Evolutionary conservation across 2,888 invertebrate genomes (phyloP).

Genomic region (Eulithis prunata): DNA sequence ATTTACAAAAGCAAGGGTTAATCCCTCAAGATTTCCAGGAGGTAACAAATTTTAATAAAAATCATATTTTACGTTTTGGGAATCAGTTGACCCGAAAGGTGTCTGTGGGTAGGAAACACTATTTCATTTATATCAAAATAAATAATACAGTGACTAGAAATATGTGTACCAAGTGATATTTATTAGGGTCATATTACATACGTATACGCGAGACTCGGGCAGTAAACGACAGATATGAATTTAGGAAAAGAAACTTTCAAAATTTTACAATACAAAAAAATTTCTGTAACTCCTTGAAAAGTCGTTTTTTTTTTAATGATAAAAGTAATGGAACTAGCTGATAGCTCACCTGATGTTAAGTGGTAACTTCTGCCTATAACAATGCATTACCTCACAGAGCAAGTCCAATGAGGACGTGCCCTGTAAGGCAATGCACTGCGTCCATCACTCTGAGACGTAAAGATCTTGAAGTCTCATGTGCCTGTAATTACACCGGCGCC

Average conservation of each 20-base stretch:
- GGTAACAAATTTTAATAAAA: conserved; percentile 31
- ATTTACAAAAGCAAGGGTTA: conserved; percentile 9
- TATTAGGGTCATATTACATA: conserved; percentile 72
- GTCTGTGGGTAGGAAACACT: conserved; percentile 38
- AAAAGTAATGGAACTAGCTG: too few relatives aligned
- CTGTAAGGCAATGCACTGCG: too few relatives aligned
- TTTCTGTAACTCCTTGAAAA: too few relatives aligned
- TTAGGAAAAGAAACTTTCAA: conserved; percentile 9
- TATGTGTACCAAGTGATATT: conserved; percentile 70
- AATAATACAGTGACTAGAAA: conserved; percentile 56
- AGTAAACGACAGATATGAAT: conserved; percentile 44
- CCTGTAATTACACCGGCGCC: too few relatives aligned
- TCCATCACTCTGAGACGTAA: too few relatives aligned
- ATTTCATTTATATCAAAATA: conserved; percentile 44
- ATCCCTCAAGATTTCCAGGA: conserved; percentile 9
- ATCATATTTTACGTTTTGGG: conserved; percentile 32
- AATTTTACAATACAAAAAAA: too few relatives aligned
- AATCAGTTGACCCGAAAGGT: conserved; percentile 39
- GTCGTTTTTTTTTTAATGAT: too few relatives aligned
- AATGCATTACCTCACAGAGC: too few relatives aligned
- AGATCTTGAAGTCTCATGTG: too few relatives aligned
- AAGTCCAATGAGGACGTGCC: too few relatives aligned
- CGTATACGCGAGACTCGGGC: conserved; percentile 62
- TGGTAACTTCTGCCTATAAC: too few relatives aligned
- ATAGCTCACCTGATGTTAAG: too few relatives aligned